phyloP scores from a whole-genome alignment of 2,888 invertebrate genomes.

The Torymus aiolomorphi region DNA sequence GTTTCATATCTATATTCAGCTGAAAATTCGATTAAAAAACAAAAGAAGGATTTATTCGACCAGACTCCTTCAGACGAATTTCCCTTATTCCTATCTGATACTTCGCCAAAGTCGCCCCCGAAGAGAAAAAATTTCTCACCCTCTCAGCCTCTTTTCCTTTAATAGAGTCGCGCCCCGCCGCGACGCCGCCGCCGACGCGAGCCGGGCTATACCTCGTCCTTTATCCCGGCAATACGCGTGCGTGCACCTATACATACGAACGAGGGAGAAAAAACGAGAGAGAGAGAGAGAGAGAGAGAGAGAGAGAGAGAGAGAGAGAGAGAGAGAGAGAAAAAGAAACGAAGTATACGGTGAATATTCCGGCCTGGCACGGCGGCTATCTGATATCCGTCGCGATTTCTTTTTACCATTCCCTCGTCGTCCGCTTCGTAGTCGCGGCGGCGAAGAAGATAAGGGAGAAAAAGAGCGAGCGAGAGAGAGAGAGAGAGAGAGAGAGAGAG shows the following conservation, averaged over 20 bases:
- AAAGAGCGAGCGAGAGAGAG: conserved; percentile 1
- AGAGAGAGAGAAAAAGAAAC: not conserved
- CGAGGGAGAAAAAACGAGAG: not conserved
- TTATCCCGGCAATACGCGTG: not conserved
- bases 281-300: not conserved
- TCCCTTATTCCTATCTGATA: no score
- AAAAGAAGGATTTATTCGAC: no score
- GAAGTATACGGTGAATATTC: conserved; percentile 21
- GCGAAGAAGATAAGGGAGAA: conserved; percentile 10
- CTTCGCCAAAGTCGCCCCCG: not conserved
- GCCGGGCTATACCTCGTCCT: conserved; percentile 1
- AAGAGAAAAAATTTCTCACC: conserved; percentile 5
- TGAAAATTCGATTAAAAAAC: no score
- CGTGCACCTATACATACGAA: not conserved
- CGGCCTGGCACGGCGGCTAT: conserved; percentile 12
- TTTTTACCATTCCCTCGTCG: conserved; percentile 25
- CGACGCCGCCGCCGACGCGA: no score
- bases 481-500: not conserved
- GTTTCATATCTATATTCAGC: no score
- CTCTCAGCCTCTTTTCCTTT: not conserved
- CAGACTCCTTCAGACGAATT: no score
- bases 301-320: not conserved
- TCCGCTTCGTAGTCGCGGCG: conserved; percentile 17
- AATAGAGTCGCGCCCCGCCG: not conserved
- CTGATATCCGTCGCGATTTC: conserved; percentile 33